Evolutionary conservation across 2,888 invertebrate species (phyloP), one percentile per base, ranked within the genome.

Genomic region (Drosophila meridionalis): DNA sequence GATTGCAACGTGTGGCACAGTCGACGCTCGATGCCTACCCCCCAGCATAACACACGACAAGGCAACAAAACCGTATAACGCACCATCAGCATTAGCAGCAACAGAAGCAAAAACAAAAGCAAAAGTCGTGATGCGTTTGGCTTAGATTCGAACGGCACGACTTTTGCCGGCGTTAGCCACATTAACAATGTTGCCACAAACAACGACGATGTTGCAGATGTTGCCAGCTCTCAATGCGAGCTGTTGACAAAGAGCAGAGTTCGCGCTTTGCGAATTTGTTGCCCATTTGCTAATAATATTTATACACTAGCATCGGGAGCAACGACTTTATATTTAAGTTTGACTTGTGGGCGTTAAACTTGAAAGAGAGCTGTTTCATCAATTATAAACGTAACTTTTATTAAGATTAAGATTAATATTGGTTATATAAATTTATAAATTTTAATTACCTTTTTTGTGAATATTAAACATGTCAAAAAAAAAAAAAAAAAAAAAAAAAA

Each of bases 61-160:
- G 68, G 52, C 76, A 65, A 68, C 79, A 62, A 72, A 69, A 65
- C 62, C 64, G 40, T 60, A 80, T 62, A 76, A 64, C 70, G 65
- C 70, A 79, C 53, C 48, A 65, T 67, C 43, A 69, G 48, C 65
- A 64, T 60, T 14, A 32, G 56, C 61, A 42, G 67, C 26, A 57
- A 36, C 55, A 68, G 57, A 9, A 28, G 59, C 58, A 36, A 67
- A 76, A 86, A 76, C 62, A 64, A 64, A 28, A 43, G 59, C 61
- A 48, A 71, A 78, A 90, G 76, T 92, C 91, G 91, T 91, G 91
- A 90, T 85, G 84, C 79, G 90, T 86, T 87, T 91, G 92, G 92
- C 84, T 90, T 82, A 92, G 87, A 91, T 92, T 91, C 77, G 78
- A 83, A 69, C 71, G 77, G 90, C 92, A 91, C 91, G 91, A 91